Conservation (phyloP, 64 coral and sea anemone species). For the Montipora sp. region DNA sequence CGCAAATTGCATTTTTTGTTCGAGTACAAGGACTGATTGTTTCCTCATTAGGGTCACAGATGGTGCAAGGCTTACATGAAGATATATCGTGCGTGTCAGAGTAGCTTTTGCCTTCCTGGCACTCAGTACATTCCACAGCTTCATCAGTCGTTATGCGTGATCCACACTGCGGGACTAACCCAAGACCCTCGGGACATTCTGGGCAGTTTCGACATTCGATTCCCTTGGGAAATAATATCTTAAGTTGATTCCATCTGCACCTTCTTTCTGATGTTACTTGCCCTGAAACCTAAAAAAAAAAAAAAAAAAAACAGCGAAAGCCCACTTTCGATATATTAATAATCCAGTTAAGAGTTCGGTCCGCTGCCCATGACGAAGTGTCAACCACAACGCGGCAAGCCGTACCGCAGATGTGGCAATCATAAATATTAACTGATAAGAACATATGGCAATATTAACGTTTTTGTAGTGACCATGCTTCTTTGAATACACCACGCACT, state of each 20-base stretch:
- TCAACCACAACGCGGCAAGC: no score
- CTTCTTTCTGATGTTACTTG: neutral
- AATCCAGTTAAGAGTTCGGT: no score
- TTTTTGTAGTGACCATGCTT: no score
- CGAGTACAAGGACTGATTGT: slow-evolving; percentile 62
- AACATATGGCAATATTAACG: no score
- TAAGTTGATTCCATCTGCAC: slow-evolving; percentile 73
- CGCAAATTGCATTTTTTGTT: slow-evolving; percentile 74
- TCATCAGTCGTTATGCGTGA: slow-evolving; percentile 33
- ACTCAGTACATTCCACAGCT: slow-evolving; percentile 43
- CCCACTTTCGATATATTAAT: no score
- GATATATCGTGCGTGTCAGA: slow-evolving; percentile 62
- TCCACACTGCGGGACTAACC: slow-evolving; percentile 75
- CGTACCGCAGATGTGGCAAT: no score
- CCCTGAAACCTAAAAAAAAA: neutral
- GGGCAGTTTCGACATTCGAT: slow-evolving; percentile 63
- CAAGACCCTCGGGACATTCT: slow-evolving; percentile 59
- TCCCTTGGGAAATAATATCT: neutral
- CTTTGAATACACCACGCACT: no score
- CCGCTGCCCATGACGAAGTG: no score
- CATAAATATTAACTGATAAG: no score
- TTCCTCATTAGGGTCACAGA: slow-evolving; percentile 75
- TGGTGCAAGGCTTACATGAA: slow-evolving; percentile 81
- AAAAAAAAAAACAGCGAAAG: no score
- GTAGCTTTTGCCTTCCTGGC: slow-evolving; percentile 49